Evolutionary conservation across 2,113 vertebrate species (phyloP), one percentile per base, ranked within the genome.

Genomic region (Arenaria interpres): DNA sequence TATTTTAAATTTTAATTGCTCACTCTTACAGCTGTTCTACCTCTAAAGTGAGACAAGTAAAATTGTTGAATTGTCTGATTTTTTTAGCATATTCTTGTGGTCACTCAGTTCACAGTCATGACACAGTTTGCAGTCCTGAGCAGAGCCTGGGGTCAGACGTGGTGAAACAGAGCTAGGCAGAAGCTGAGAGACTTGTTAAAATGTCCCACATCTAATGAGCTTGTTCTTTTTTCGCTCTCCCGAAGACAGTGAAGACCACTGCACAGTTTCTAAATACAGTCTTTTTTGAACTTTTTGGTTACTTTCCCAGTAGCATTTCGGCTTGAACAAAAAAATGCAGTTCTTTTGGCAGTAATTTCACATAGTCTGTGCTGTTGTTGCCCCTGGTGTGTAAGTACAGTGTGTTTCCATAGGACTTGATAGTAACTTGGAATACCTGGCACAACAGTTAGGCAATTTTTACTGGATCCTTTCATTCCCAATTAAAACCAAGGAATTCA

Each of bases 51-150:
- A 86, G 39, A 59, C 4, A 7, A 9, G 11, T 75, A 24, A 48
- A 20, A 37, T 14, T 63, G 21, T 51, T 48, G 13, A 53, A 19
- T 48, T 68, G 3, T 8, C 8, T 25, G 7, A 4, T n/a, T 59
- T 78, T 46, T 82, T 84, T 56, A 56, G 24, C 15, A 4, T 21
- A 15, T 76, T 67, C 14, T 20, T 45, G 33, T 33, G 39, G 25
- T 51, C 1, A 4, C 10, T 72, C 11, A 8, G 19, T 43, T 71
- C 6, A 7, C 35, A 56, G 25, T 46, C 3, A 0, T 16, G 35
- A 27, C 0, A 2, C 30, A 53, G 19, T 48, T 51, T 59, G 51
- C 17, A 79, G 10, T 32, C n/a, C 57, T 48, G 48, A 56, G 51
- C 75, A 60, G 59, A 80, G 8, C 69, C 43, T 69, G 32, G 24